A percentile compares a stretch with the other conserved stretches of the same genome.
phyloP scores from a whole-genome alignment of 2,113 vertebrate genomes.

The Phasianus colchicus region DNA sequence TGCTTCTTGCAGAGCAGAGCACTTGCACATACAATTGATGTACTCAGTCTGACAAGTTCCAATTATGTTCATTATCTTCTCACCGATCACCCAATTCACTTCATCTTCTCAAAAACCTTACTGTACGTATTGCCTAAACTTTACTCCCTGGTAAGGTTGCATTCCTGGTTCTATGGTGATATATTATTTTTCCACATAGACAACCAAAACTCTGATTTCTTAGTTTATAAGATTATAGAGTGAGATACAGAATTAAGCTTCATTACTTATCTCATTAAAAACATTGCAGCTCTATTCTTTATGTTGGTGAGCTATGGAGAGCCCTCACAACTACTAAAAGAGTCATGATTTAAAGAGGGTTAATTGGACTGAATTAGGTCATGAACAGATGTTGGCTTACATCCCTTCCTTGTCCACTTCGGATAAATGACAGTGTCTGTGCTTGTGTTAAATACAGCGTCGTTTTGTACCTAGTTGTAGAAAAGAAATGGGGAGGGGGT shows the following conservation, averaged over 20 bases:
- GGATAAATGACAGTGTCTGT: background rate
- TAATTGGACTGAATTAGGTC: background rate
- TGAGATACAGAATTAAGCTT: background rate
- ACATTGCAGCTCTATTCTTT: background rate
- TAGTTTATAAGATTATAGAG: background rate
- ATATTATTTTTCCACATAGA: background rate
- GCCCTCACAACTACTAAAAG: background rate
- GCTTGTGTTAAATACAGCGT: background rate
- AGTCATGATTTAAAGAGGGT: background rate
- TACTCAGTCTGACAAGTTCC: background rate
- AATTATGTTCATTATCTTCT: background rate
- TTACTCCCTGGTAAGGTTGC: background rate
- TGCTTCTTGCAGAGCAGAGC: background rate
- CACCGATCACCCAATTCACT: background rate
- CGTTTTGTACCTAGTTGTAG: background rate
- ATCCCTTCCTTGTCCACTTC: background rate
- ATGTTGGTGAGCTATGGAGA: background rate
- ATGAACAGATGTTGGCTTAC: fast-evolving
- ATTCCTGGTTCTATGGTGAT: background rate
- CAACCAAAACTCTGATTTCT: background rate
- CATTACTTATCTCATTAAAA: background rate
- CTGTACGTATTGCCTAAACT: background rate
- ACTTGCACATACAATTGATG: background rate
- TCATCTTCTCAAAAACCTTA: background rate
- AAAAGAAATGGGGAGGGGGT: no score